phyloP scores from a whole-genome alignment of 2,888 invertebrate species.

The Amphiduros pacificus region DNA sequence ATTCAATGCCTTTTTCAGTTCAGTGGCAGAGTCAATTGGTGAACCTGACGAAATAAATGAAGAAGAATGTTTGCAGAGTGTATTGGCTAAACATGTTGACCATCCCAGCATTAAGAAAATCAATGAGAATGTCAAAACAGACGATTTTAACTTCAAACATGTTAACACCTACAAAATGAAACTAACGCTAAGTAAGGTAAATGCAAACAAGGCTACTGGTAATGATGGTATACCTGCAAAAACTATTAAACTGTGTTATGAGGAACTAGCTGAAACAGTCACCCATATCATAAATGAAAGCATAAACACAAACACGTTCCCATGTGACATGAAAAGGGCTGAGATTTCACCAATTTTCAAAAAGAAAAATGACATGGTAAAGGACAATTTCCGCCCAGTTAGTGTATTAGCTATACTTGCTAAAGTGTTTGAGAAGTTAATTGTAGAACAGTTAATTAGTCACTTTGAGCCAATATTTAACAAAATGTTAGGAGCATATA shows the following conservation, averaged over 20 bases:
- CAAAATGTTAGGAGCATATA: neutral
- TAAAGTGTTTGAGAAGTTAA: neutral
- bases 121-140: neutral
- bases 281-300: too few relatives aligned
- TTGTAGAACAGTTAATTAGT: neutral
- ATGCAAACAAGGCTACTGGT: neutral
- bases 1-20: neutral
- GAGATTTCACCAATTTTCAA: neutral
- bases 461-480: neutral
- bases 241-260: neutral
- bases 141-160: neutral
- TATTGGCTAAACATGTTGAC: neutral
- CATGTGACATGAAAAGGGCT: neutral
- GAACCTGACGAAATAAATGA: neutral
- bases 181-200: neutral
- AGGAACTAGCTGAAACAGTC: neutral
- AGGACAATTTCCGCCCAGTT: neutral
- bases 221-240: neutral
- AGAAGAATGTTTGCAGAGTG: neutral
- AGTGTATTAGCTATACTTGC: neutral
- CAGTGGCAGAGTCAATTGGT: neutral
- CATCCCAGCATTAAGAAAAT: neutral
- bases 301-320: too few relatives aligned
- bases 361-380: neutral
- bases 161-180: neutral